These are phyloP conservation scores for Montipora foliosa DNA, from an alignment of 64 coral and sea anemone species.

Conservation along the genomic window DNA sequence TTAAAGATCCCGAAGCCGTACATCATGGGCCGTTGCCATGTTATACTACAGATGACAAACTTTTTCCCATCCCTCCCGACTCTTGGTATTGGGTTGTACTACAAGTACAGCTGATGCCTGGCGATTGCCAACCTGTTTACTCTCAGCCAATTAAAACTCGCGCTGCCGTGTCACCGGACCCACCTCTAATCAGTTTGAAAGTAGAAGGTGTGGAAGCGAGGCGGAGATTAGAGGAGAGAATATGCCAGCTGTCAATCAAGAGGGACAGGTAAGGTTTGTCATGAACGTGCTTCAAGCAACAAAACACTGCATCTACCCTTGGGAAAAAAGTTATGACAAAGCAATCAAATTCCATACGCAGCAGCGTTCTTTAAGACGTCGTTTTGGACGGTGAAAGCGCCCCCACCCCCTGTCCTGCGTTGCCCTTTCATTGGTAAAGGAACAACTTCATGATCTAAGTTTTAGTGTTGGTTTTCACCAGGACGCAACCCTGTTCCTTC, in stretches of 20 bases:
- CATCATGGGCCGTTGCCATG: slow-evolving; percentile 68
- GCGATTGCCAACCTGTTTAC: slow-evolving; percentile 51
- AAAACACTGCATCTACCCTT: neutral
- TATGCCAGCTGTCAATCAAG: slow-evolving; percentile 72
- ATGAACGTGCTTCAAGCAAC: neutral
- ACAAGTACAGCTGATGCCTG: slow-evolving; percentile 71
- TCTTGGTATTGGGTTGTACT: slow-evolving; percentile 80
- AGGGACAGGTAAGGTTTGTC: slow-evolving; percentile 65
- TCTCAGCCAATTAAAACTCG: slow-evolving; percentile 84
- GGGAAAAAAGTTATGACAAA: too few relatives aligned
- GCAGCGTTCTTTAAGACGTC: too few relatives aligned
- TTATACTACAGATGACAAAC: slow-evolving; percentile 65
- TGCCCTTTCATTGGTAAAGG: too few relatives aligned
- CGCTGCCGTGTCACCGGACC: slow-evolving; percentile 70
- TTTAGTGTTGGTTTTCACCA: too few relatives aligned
- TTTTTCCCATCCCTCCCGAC: slow-evolving; percentile 52
- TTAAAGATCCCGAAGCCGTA: slow-evolving; percentile 28
- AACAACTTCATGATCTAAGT: too few relatives aligned
- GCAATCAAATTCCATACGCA: too few relatives aligned
- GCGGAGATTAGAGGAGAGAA: slow-evolving; percentile 55
- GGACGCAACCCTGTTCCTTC: too few relatives aligned
- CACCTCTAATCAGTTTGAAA: slow-evolving; percentile 66
- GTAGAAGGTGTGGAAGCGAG: slow-evolving; percentile 74
- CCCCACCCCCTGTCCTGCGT: too few relatives aligned
- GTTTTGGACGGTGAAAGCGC: too few relatives aligned